Percentiles rank a stretch among this genome's conserved stretches.
Evolutionary conservation across 1,140 invertebrate species (phyloP).

Genomic region (Lethrus apterus): DNA sequence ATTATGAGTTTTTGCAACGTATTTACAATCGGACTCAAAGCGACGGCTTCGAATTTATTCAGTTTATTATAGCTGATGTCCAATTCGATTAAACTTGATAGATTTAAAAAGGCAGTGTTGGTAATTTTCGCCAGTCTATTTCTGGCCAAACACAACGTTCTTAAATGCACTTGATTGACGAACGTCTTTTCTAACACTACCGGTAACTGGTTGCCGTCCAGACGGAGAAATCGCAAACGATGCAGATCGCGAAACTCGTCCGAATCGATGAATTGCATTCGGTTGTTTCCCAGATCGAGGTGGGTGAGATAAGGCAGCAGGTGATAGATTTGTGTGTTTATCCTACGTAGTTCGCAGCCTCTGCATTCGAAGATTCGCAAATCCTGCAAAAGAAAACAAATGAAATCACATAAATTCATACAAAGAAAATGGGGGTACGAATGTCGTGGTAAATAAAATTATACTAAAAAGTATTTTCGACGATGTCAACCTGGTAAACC

Average conservation of each 20-base stretch:
- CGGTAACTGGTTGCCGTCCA: conserved; percentile 71
- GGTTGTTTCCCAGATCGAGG: conserved; percentile 69
- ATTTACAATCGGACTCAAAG: conserved; percentile 52
- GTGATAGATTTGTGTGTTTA: conserved; percentile 70
- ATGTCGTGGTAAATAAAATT: too few relatives aligned
- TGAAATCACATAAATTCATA: not conserved
- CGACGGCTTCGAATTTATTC: conserved; percentile 52
- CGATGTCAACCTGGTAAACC: too few relatives aligned
- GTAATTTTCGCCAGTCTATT: conserved; percentile 68
- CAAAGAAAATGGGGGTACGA: too few relatives aligned
- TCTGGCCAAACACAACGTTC: conserved; percentile 52
- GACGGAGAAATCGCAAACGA: conserved; percentile 55
- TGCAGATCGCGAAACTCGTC: conserved; percentile 66
- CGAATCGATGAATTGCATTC: conserved; percentile 65
- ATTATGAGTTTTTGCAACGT: conserved; percentile 55
- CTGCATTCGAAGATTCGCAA: conserved; percentile 61
- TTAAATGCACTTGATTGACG: conserved; percentile 52
- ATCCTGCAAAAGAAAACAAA: conserved; percentile 43
- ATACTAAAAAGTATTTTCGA: too few relatives aligned
- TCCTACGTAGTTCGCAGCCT: conserved; percentile 57
- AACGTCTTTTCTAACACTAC: conserved; percentile 68
- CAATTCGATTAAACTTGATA: conserved; percentile 55
- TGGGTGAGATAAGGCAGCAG: conserved; percentile 58
- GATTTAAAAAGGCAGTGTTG: conserved; percentile 59
- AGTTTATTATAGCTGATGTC: conserved; percentile 70